Evolutionary conservation across 2,113 vertebrate genomes (phyloP), one percentile per base, ranked within the genome.

Genomic region (Entosphenus tridentatus): DNA sequence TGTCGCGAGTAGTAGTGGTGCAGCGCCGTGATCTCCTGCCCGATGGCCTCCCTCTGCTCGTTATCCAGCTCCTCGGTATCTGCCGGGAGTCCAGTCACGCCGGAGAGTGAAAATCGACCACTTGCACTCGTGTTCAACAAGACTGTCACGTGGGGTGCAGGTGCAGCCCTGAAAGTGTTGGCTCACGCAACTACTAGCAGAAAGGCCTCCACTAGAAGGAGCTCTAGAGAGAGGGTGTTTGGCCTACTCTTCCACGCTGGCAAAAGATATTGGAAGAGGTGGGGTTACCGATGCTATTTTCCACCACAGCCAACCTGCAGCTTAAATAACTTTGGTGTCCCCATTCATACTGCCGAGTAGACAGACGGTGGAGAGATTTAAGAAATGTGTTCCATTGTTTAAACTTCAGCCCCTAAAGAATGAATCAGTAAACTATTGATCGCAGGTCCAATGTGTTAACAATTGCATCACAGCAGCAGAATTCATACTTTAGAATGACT

Each of bases 1-100:
- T 93, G 81, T 80, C 87, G 93, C 76, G 89, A 88, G 80, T 87
- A 96, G 77, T 92, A 98, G 56, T 81, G 88, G 79, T 84, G 82
- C 54, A 98, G 84, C 56, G 82, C 83, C 3, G 86, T 84, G 9
- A 92, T 82, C 71, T 96, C 87, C 21, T 76, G 80, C 77, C 92
- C 81, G 67, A 78, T 87, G 76, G 83, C 75, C 70, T 89, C 86
- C 73, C 76, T 84, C 78, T 84, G 89, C 79, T 93, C 87, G 59
- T 87, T 90, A 78, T 95, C 89, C 67, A 93, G 73, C 70, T 96
- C 86, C 73, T 88, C 86, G 74, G 84, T 75, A 74, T 98, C 93
- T 98, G 79, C 11, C 72, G 67, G 74, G 10, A 72, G 75, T 72
- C 73, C 73, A 72, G 71, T 74, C 39, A 76, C 13, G 56, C 39